A percentile compares a stretch with the other conserved stretches of the same genome.
phyloP scores from a whole-genome alignment of 2,888 invertebrate species.

The Pachymerium ferrugineum region DNA sequence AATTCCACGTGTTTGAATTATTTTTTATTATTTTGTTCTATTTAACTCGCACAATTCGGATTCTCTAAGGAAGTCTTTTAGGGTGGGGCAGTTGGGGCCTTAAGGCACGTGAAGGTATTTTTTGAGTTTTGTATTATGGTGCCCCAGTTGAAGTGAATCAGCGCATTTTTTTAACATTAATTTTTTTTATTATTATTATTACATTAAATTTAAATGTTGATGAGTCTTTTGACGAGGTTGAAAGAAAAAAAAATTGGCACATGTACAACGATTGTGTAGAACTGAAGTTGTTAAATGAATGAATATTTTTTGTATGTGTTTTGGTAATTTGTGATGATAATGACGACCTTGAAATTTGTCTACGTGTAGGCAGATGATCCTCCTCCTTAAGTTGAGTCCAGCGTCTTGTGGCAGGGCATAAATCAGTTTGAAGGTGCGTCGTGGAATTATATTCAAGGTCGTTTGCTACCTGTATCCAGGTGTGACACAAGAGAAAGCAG shows the following conservation, averaged over 20 bases:
- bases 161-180: neutral
- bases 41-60: neutral
- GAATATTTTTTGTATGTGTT: neutral
- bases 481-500: constrained; percentile 4
- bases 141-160: constrained; percentile 12
- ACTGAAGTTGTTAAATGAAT: neutral
- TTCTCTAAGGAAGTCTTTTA: neutral
- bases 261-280: constrained; percentile 6
- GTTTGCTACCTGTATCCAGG: constrained; percentile 13
- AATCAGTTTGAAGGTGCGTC: constrained; percentile 23
- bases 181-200: neutral
- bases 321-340: neutral
- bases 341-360: constrained; percentile 15
- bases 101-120: neutral
- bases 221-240: too few species aligned
- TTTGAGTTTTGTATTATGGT: neutral
- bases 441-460: constrained; percentile 24
- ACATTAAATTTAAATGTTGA: neutral
- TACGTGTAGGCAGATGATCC: constrained; percentile 25
- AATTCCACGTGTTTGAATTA: too few species aligned
- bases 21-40: neutral
- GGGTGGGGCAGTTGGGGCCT: neutral
- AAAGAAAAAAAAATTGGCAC: constrained; percentile 10
- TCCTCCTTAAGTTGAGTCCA: neutral
- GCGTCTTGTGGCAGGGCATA: neutral